Conservation (phyloP, 2,113 vertebrate species). For the Laterallus jamaicensis region DNA sequence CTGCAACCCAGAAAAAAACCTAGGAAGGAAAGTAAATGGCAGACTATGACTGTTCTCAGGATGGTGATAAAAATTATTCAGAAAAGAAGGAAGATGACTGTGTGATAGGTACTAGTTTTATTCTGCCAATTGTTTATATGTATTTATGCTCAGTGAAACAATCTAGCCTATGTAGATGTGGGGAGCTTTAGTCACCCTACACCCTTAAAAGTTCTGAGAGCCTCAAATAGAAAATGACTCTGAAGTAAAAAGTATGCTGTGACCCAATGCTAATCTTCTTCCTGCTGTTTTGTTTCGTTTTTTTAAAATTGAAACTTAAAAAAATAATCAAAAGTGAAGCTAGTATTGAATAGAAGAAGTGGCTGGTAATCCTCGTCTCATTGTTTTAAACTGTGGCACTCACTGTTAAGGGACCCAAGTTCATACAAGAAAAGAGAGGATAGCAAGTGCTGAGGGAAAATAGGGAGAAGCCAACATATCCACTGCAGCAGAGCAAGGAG, state of each 20-base stretch:
- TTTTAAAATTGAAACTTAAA: neutral
- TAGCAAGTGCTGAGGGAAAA: neutral
- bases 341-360: neutral
- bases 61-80: neutral
- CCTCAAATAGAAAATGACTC: neutral
- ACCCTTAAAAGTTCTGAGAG: neutral
- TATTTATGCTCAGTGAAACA: neutral
- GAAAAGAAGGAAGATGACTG: neutral
- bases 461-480: neutral
- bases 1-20: neutral
- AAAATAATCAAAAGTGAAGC: neutral
- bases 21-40: neutral
- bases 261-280: neutral
- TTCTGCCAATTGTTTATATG: neutral
- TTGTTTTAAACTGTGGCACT: neutral
- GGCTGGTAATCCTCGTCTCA: neutral
- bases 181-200: neutral
- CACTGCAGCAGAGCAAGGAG: neutral
- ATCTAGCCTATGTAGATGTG: neutral
- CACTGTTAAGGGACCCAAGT: neutral
- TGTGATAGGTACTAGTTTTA: neutral
- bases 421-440: neutral
- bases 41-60: neutral
- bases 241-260: neutral
- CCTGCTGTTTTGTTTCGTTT: neutral